Evolutionary conservation across 2,888 invertebrate species (phyloP).

Genomic region (Hanleya hanleyi): DNA sequence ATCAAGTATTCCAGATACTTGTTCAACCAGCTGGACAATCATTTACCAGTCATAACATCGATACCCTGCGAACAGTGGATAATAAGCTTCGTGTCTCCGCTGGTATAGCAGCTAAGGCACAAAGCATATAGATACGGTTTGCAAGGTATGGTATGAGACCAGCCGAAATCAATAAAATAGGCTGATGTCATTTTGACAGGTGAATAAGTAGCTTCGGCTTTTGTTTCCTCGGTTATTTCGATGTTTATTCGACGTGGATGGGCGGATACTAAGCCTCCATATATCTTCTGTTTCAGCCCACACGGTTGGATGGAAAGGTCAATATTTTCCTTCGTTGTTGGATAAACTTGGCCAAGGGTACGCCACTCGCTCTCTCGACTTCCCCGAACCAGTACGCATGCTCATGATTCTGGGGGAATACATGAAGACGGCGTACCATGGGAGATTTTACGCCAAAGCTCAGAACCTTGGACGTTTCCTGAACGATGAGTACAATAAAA

Average conservation of each 20-base stretch:
- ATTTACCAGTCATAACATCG: no score
- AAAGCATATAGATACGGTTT: no score
- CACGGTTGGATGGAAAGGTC: background rate
- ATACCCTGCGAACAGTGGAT: no score
- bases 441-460: constrained; percentile 47
- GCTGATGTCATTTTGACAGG: no score
- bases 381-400: background rate
- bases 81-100: no score
- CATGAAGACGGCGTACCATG: constrained; percentile 27
- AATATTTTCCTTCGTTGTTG: background rate
- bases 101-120: no score
- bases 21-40: no score
- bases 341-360: background rate
- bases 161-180: no score
- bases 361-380: background rate
- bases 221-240: background rate
- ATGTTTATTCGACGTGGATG: no score
- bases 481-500: constrained; percentile 44
- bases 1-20: no score
- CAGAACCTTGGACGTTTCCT: constrained; percentile 41
- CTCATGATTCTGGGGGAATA: background rate
- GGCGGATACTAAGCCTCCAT: background rate
- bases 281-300: background rate
- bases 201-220: no score
- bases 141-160: no score